phyloP scores from a whole-genome alignment of 2,888 invertebrate species.

The Aphodius granarius region DNA sequence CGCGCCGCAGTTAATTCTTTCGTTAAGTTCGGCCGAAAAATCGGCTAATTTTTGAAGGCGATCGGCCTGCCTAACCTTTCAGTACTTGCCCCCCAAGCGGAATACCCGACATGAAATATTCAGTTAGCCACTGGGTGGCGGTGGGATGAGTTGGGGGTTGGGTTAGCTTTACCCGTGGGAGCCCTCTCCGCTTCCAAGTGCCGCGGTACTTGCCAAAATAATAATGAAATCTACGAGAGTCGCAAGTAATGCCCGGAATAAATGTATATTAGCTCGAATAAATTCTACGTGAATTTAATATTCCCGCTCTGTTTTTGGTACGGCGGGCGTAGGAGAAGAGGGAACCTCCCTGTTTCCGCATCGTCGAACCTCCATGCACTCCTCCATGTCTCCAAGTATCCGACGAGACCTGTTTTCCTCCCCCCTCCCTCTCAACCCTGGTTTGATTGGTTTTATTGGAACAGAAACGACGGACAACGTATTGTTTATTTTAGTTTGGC shows the following conservation, averaged over 20 bases:
- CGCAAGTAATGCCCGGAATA: constrained; percentile 31
- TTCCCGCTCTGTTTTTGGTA: constrained; percentile 19
- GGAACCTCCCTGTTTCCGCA: background rate
- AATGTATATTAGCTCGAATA: constrained; percentile 34
- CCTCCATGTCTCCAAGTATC: background rate
- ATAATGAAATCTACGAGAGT: constrained; percentile 37
- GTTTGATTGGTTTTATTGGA: background rate
- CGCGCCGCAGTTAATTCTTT: background rate
- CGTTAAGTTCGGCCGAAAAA: background rate
- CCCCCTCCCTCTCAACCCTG: too few species aligned
- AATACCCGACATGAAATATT: constrained; percentile 10
- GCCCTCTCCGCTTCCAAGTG: background rate
- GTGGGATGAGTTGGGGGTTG: background rate
- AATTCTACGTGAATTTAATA: constrained; percentile 33
- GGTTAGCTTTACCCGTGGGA: background rate
- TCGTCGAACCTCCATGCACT: background rate
- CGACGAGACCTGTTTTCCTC: background rate
- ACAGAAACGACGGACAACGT: background rate
- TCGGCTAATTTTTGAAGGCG: background rate
- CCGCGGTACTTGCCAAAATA: constrained; percentile 36
- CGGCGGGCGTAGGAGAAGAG: background rate
- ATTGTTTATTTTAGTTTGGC: background rate
- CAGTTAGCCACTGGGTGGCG: constrained; percentile 8
- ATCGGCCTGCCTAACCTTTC: constrained; percentile 4
- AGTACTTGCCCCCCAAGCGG: background rate